Percentiles rank a stretch among this genome's conserved stretches.
phyloP scores from a whole-genome alignment of 2,888 invertebrate genomes.

The Prosapia bicincta region DNA sequence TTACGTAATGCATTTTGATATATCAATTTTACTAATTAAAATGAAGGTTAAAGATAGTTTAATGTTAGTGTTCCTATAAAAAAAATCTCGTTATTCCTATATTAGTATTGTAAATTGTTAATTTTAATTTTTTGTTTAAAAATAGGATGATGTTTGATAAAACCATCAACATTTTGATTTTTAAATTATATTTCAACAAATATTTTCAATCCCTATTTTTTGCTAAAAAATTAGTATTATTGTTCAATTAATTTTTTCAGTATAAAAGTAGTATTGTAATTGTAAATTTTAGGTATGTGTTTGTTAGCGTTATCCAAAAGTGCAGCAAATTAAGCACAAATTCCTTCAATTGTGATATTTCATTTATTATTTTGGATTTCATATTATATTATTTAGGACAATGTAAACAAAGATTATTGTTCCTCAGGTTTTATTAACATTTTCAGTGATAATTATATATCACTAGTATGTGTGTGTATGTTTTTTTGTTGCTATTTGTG shows the following conservation, averaged over 20 bases:
- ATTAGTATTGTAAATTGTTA: no score
- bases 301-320: not conserved
- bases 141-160: no score
- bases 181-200: no score
- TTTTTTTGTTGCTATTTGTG: not conserved
- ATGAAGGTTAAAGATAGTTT: not conserved
- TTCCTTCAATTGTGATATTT: conserved; percentile 1
- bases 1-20: no score
- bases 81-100: not conserved
- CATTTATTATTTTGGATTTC: not conserved
- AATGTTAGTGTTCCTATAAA: not conserved
- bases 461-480: not conserved
- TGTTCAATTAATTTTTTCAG: no score
- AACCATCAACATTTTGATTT: not conserved
- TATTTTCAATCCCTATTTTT: no score
- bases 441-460: not conserved
- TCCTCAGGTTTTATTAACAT: not conserved
- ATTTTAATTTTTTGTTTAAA: no score
- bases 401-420: not conserved
- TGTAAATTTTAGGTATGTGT: not conserved
- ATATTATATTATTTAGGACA: no score
- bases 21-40: not conserved
- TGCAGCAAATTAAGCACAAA: not conserved
- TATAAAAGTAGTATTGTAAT: no score
- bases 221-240: no score